Evolutionary conservation across 30 jellyfish, hydroid and myxozoan species (phyloP), one percentile per base, ranked within the genome.

Genomic region (Clytia hemisphaerica): DNA sequence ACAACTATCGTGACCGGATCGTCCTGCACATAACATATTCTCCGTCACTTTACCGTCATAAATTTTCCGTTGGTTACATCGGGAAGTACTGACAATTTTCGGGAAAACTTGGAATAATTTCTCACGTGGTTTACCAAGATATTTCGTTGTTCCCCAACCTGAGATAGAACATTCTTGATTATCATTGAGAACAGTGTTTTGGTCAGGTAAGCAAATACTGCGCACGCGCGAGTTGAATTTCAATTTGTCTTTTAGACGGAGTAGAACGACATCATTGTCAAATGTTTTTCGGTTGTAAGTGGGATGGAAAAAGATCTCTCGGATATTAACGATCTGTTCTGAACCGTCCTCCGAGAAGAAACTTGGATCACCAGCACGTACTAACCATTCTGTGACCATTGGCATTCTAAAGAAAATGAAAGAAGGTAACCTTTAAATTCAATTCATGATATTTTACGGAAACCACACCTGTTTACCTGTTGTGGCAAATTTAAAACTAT

Each of bases 81-180:
- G 33, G n/a, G 33, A 29, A 22, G 54, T 32, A 14, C 82, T 22
- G 14, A 82, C 92, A 4, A 89, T 48, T 22, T 90, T 81, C 18
- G 94, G 76, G 51, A 37, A 37, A 1, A 78, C 98, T 19, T 65
- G 85, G 53, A 82, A 83, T 57, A 89, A 59, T 0, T 84, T 82
- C 15, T 33, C 76, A 6, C 90, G 58, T 0, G 98, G 98, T 46
- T 64, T 70, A 10, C 98, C 93, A 25, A 89, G 77, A 64, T 37
- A 89, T 72, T 80, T 75, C 6, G 76, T 38, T 15, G 94, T 67
- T 3, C 98, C 98, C 98, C 98, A 89, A 0, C 98, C 98, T 0
- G 95, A 93, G 10, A 87, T 65, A 15, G 94, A 47, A 74, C 98
- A 89, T 28, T 51, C 28, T 1, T 77, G 61, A 10, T 82, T 82